Evolutionary conservation across 2,113 vertebrate genomes (phyloP), one percentile per base, ranked within the genome.

Genomic region (Pangasianodon hypophthalmus): DNA sequence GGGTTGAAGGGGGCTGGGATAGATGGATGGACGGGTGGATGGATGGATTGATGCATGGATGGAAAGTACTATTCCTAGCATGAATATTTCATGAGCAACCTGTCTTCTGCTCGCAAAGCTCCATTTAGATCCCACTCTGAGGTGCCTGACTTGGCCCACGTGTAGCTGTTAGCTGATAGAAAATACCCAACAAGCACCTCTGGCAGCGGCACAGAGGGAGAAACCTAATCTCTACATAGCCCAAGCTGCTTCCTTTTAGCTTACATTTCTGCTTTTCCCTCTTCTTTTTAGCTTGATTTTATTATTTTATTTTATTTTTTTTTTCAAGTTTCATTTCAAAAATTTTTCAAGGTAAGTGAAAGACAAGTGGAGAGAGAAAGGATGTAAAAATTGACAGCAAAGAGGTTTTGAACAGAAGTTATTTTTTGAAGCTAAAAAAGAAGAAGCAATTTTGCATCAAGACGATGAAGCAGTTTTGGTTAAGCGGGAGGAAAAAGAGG

Each of bases 401-500:
- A 44, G 41, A 26, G 1, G 3, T 81, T 79, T 79, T 29, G 24
- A 16, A 18, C 48, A 81, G 77, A 62, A 85, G 24, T 26, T 85
- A 64, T 85, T 85, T 60, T 84, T 85, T 85, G 58, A 41, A 83
- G 32, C 14, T 32, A n/a, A 3, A 62, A 48, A 52, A 86, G 46
- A 32, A 32, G 81, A 44, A 37, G 46, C 19, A 11, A 67, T 85
- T 58, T 86, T 60, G 44, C 73, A 62, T 64, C 3, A 19, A 67
- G 56, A 80, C 85, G 46, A 41, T 29, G 29, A 60, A 54, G 84
- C 71, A 85, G 44, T 77, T 88, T 48, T 77, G n/a, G 67, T 79
- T 73, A 85, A 69, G 75, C 2, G 95, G 97, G 88, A 75, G 95
- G 96, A 87, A 87, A 90, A 92, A 91, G 88, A 97, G 96, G 96